Conservation (phyloP, 2,888 invertebrate species). For the Cephus sareptanus region DNA sequence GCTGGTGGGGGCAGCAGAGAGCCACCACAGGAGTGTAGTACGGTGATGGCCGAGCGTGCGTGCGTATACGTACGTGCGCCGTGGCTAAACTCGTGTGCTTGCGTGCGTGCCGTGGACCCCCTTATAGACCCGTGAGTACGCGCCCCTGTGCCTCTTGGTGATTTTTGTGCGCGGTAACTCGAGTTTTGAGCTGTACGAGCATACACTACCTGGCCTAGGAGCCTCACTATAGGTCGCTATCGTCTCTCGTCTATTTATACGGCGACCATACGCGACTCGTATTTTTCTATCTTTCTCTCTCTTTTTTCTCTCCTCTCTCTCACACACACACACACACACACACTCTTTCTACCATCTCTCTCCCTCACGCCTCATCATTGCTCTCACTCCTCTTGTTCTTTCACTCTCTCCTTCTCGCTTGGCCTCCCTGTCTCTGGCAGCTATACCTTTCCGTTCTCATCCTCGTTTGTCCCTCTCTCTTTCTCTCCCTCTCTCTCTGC, state of each 20-base stretch:
- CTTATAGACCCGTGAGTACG: conserved; percentile 17
- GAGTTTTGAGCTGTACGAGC: conserved; percentile 7
- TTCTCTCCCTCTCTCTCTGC: conserved; percentile 3
- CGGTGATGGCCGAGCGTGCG: conserved; percentile 13
- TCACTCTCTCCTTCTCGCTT: background rate
- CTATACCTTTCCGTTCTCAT: background rate
- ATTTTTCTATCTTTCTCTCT: conserved; percentile 38
- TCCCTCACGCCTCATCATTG: conserved; percentile 3
- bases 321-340: background rate
- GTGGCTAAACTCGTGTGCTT: conserved; percentile 10
- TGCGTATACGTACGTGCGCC: conserved; percentile 10
- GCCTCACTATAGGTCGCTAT: conserved; percentile 48
- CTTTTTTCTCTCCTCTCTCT: conserved; percentile 18
- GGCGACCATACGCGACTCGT: conserved; percentile 57
- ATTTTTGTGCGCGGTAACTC: conserved; percentile 8
- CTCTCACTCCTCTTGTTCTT: background rate
- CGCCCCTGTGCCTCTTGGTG: conserved; percentile 9
- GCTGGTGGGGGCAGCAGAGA: background rate
- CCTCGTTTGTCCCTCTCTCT: background rate
- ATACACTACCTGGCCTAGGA: conserved; percentile 49
- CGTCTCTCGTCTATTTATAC: conserved; percentile 62
- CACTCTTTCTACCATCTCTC: conserved; percentile 5
- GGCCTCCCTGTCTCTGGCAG: background rate
- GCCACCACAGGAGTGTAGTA: conserved; percentile 2
- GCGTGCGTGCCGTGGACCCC: conserved; percentile 22